A percentile compares a stretch with the other conserved stretches of the same genome.
These are phyloP conservation scores for Heliopora coerulea DNA, from an alignment of 92 coral and sea anemone genomes.

Conservation along the genomic window DNA sequence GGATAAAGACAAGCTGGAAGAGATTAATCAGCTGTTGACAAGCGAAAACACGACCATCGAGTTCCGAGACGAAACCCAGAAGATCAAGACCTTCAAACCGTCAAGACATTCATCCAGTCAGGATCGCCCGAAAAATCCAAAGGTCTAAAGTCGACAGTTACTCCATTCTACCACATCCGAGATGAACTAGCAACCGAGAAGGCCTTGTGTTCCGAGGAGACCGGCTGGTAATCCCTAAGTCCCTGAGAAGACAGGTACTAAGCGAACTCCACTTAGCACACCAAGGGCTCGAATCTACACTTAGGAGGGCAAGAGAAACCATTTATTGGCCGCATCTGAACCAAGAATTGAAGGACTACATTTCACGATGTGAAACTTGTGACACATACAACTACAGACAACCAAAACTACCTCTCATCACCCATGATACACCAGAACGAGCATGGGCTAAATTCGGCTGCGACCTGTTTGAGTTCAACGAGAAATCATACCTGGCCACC, in stretches of 20 bases:
- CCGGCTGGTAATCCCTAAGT: constrained; percentile 7
- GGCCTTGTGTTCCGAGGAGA: constrained; percentile 18
- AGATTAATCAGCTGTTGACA: no score
- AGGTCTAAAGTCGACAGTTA: no score
- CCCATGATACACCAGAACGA: constrained; percentile 18
- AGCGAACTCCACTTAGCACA: constrained; percentile 17
- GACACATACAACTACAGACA: not conserved
- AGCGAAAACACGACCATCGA: no score
- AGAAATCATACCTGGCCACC: constrained; percentile 20
- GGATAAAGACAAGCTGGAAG: no score
- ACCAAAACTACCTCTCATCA: constrained; percentile 2
- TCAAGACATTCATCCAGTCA: no score
- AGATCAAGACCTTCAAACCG: no score
- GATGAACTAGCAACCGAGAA: constrained; percentile 19
- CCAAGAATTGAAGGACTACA: constrained; percentile 6
- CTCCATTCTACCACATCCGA: constrained; percentile 16
- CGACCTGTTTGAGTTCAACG: constrained; percentile 12
- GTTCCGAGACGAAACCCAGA: no score
- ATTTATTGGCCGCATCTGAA: constrained; percentile 27
- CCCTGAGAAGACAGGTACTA: constrained; percentile 12
- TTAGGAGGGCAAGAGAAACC: constrained; percentile 11
- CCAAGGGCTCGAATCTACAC: constrained; percentile 3
- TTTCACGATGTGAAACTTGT: constrained; percentile 25
- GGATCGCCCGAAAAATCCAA: no score
- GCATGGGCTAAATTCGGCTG: constrained; percentile 12